Evolutionary conservation across 2,797 vertebrate genomes (phyloP).

Genomic region (Pseudocheirus occidentalis): DNA sequence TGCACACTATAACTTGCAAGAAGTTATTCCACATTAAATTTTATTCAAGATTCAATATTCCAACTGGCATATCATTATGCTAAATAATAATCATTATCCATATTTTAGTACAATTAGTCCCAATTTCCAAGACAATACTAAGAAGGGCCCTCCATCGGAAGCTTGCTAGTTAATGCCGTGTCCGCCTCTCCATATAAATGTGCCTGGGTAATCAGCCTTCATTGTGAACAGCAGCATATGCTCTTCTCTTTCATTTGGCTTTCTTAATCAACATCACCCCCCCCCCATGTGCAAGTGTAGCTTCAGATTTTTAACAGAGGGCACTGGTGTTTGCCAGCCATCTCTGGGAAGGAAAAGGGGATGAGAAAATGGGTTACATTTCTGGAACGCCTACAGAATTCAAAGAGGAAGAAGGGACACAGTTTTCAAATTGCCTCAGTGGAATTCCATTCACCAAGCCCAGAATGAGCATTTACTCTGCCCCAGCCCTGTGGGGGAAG

Average conservation of each 20-base stretch:
- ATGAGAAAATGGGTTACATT: conserved; percentile 34
- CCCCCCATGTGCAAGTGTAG: conserved; percentile 59
- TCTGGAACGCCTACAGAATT: conserved; percentile 44
- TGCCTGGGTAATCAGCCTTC: conserved; percentile 62
- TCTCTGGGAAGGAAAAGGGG: conserved; percentile 37
- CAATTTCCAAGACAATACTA: conserved; percentile 27
- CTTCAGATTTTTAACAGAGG: conserved; percentile 58
- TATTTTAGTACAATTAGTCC: not conserved
- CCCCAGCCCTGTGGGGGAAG: not conserved
- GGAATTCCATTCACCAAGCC: not conserved
- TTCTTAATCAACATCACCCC: conserved; percentile 60
- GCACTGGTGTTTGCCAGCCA: conserved; percentile 34
- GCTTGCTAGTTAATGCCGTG: conserved; percentile 39
- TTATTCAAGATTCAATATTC: not conserved
- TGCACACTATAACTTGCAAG: not conserved
- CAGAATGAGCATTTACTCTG: not conserved
- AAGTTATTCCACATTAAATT: not conserved
- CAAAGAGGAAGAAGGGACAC: conserved; percentile 44
- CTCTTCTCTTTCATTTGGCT: conserved; percentile 46
- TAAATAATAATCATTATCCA: not conserved
- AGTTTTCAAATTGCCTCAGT: conserved; percentile 51
- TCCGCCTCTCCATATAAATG: conserved; percentile 26
- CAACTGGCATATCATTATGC: not conserved
- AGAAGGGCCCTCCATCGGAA: conserved; percentile 34
- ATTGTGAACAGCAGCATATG: not conserved